phyloP scores from a whole-genome alignment of 35 echinoderm and acorn worm genomes.

The Lytechinus pictus region DNA sequence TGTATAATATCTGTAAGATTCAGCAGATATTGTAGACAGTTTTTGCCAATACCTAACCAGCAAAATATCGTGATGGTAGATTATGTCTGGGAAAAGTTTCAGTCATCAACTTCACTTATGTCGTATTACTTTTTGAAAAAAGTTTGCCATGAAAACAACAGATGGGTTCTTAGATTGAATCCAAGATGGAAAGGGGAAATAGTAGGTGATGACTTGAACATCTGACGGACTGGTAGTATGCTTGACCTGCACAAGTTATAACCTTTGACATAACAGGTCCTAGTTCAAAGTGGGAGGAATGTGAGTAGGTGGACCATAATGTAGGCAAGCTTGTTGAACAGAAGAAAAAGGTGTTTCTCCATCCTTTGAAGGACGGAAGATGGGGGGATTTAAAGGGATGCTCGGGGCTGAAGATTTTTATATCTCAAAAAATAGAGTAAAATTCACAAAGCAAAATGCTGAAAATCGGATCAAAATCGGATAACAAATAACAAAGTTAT shows the following conservation, averaged over 20 bases:
- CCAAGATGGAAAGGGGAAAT: background rate
- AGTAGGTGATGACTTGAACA: background rate
- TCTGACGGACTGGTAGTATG: background rate
- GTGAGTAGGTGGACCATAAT: background rate
- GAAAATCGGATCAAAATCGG: too few relatives aligned
- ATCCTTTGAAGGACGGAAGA: background rate
- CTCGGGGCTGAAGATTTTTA: background rate
- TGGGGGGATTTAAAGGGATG: background rate
- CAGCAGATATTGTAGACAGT: background rate
- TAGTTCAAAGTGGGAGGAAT: background rate
- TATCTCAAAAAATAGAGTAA: background rate
- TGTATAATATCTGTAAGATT: too few relatives aligned
- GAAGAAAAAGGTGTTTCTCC: too few relatives aligned
- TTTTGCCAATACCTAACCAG: background rate
- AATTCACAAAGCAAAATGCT: background rate
- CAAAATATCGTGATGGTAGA: background rate
- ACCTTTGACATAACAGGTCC: background rate
- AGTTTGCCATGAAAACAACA: background rate
- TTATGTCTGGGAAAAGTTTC: background rate
- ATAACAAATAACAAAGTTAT: too few relatives aligned
- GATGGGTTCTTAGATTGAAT: background rate
- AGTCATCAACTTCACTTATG: background rate
- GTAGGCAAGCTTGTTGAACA: background rate
- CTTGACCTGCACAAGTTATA: background rate
- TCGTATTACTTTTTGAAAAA: background rate